Evolutionary conservation across 2,888 invertebrate species (phyloP).

Genomic region (Lobophora halterata): DNA sequence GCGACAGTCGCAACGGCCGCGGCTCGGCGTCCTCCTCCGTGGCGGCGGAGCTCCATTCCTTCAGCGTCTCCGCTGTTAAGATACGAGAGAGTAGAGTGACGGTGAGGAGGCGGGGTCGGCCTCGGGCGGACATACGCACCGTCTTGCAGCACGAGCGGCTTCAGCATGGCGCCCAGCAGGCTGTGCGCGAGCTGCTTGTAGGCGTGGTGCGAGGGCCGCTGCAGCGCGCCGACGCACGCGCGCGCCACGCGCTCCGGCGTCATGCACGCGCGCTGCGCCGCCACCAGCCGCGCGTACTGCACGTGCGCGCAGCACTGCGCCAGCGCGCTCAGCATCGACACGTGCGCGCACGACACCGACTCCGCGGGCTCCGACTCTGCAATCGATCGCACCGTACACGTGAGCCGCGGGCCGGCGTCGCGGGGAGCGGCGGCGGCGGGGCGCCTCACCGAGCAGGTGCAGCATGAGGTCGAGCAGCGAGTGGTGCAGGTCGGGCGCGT

Average conservation of each 20-base stretch:
- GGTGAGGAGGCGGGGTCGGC: too few relatives aligned
- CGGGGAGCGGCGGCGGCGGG: neutral
- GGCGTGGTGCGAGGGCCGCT: slow-evolving; percentile 31
- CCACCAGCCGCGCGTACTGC: slow-evolving; percentile 20
- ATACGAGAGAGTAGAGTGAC: too few relatives aligned
- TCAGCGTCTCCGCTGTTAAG: slow-evolving; percentile 41
- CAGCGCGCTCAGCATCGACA: slow-evolving; percentile 24
- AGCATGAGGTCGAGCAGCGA: slow-evolving; percentile 65
- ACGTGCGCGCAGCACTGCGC: slow-evolving; percentile 15
- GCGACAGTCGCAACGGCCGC: slow-evolving; percentile 34
- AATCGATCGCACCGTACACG: neutral
- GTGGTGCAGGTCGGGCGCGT: slow-evolving; percentile 82
- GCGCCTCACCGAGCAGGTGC: slow-evolving; percentile 43
- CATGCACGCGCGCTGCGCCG: slow-evolving; percentile 13
- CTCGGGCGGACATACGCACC: too few relatives aligned
- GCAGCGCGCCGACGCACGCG: slow-evolving; percentile 24
- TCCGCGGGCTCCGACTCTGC: neutral
- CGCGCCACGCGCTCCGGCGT: slow-evolving; percentile 16
- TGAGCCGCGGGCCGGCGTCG: neutral
- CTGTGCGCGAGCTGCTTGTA: slow-evolving; percentile 43
- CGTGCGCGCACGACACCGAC: slow-evolving; percentile 9
- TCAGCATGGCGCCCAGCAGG: slow-evolving; percentile 36
- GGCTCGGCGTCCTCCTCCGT: slow-evolving; percentile 24
- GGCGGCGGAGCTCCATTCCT: slow-evolving; percentile 36
- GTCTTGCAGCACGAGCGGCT: slow-evolving; percentile 46